Conservation (phyloP, 2,797 vertebrate species). For the Enteromius afrohamiltoni region DNA sequence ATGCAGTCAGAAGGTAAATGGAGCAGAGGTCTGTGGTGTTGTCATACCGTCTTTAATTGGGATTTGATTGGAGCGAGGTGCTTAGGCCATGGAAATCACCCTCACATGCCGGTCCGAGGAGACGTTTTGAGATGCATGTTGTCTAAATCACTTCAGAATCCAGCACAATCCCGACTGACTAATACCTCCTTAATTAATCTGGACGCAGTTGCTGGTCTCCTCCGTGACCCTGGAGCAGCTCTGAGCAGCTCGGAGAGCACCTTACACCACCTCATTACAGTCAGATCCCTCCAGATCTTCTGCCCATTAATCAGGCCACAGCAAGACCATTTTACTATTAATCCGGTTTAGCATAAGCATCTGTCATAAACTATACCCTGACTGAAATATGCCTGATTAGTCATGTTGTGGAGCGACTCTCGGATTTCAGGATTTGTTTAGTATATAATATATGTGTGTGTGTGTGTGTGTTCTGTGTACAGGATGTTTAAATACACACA, state of each 20-base stretch:
- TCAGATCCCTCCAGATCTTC: slow-evolving; percentile 61
- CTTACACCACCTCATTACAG: slow-evolving; percentile 1
- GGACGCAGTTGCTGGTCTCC: slow-evolving; percentile 61
- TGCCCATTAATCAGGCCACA: slow-evolving; percentile 69
- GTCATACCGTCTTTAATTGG: slow-evolving; percentile 50
- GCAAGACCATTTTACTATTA: slow-evolving; percentile 69
- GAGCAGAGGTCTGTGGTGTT: slow-evolving; percentile 8
- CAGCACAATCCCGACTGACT: slow-evolving; percentile 56
- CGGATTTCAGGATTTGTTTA: not conserved
- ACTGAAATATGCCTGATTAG: not conserved
- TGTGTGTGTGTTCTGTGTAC: too few relatives aligned
- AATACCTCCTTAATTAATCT: slow-evolving; percentile 73
- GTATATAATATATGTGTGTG: not conserved
- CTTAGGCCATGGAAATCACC: slow-evolving; percentile 42
- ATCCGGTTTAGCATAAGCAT: slow-evolving; percentile 68
- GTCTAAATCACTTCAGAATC: slow-evolving; percentile 57
- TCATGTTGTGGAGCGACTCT: too few relatives aligned
- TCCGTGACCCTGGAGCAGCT: slow-evolving; percentile 54
- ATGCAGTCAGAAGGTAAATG: slow-evolving; percentile 19
- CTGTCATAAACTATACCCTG: slow-evolving; percentile 61
- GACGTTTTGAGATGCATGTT: slow-evolving; percentile 52
- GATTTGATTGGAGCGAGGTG: slow-evolving; percentile 8
- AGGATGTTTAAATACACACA: too few relatives aligned
- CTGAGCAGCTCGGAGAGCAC: slow-evolving; percentile 27
- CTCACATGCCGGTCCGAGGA: slow-evolving; percentile 48